A percentile compares a stretch with the other conserved stretches of the same genome.
phyloP scores from a whole-genome alignment of 1,140 invertebrate genomes.

The Papilio helenus region DNA sequence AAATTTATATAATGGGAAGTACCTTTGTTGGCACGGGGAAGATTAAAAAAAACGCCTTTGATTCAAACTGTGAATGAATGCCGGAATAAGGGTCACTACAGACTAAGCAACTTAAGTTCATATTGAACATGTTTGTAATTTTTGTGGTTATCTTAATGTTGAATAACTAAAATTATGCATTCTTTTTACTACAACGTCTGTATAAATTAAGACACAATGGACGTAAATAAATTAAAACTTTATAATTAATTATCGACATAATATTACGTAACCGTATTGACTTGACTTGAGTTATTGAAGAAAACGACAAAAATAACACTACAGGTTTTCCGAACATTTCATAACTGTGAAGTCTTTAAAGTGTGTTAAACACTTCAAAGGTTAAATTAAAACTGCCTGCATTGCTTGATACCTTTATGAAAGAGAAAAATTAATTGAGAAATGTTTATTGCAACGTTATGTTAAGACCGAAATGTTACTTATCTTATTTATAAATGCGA shows the following conservation, averaged over 20 bases:
- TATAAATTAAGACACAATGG: too few relatives aligned
- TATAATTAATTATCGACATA: too few relatives aligned
- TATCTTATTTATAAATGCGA: too few relatives aligned
- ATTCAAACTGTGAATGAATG: slow-evolving; percentile 47
- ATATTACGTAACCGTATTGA: background rate
- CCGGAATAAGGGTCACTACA: slow-evolving; percentile 32
- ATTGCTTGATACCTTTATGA: background rate
- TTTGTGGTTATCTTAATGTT: background rate
- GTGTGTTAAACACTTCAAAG: background rate
- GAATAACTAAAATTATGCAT: background rate
- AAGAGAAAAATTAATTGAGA: background rate
- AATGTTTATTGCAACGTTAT: background rate
- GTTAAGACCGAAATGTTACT: too few relatives aligned
- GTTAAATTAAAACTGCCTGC: background rate
- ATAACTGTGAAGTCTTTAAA: background rate
- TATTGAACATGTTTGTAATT: background rate
- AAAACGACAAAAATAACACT: background rate
- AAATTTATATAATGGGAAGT: slow-evolving; percentile 76
- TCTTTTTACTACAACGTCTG: too few relatives aligned
- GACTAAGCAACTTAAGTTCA: background rate
- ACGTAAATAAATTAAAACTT: too few relatives aligned
- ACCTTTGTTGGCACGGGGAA: slow-evolving; percentile 65
- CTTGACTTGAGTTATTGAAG: background rate
- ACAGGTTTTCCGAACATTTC: background rate
- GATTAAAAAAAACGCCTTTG: slow-evolving; percentile 59